Base-by-base conservation (phyloP, 2,797 vertebrate species). In the Channallabes apus region DNA sequence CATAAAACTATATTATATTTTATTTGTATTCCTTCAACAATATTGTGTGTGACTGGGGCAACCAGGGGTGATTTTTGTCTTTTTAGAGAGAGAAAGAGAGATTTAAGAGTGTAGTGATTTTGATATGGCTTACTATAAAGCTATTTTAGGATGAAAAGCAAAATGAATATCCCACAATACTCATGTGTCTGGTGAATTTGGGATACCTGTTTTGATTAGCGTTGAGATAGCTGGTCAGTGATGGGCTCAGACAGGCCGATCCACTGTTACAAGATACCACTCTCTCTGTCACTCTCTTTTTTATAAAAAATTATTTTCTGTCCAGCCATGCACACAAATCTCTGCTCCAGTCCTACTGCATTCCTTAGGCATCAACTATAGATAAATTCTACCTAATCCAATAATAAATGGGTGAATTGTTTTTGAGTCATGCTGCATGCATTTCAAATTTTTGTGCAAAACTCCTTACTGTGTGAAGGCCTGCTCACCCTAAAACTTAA, bases 181-280 rank as follows among this genome's bases (percentile, higher is more conserved):
- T 68, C n/a, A 46, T 15, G 22, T 78, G 86, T 46, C 29, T 76
- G 35, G 38, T 75, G 82, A 73, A 62, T 73, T 29, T 69, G 77
- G 61, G 82, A 56, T 85, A 87, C 84, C 88, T 58, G 62, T 82
- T 86, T 80, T 7, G 72, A 88, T 89, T 84, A 90, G 78, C 41
- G 58, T 77, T 67, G 59, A 32, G 72, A 78, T 72, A 88, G 82
- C 69, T 68, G 78, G 41, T 38, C 62, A 80, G 86, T 89, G 82
- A 90, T 89, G 80, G 54, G 78, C 22, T 54, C 27, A 80, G 89
- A 86, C 89, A 88, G 83, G 9, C 73, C 78, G 46, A 84, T 73
- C 67, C 38, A 59, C 35, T 35, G 46, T 1, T 20, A 58, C 68
- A 56, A 20, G 80, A 62, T 46, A 20, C 54, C 17, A 3, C 61